These are phyloP conservation scores for Cyprinodon diabolis DNA, from an alignment of 2,797 vertebrate species.

Conservation along the genomic window DNA sequence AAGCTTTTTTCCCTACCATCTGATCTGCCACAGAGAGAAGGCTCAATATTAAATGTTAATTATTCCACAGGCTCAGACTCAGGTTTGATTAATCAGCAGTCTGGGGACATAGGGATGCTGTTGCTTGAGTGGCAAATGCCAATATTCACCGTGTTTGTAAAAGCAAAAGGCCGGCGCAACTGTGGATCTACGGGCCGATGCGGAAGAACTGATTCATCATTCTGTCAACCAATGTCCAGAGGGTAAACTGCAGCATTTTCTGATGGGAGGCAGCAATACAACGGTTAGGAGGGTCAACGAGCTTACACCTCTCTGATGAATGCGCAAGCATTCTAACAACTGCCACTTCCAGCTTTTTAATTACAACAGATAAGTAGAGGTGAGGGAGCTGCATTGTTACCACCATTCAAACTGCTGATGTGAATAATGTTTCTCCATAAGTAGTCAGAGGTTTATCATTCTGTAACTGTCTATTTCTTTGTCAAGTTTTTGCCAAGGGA, in stretches of 20 bases:
- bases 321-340: constrained; percentile 76
- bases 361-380: constrained; percentile 51
- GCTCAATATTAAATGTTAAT: constrained; percentile 87
- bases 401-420: constrained; percentile 25
- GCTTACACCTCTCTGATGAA: constrained; percentile 67
- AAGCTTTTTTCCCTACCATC: constrained; percentile 71
- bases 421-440: constrained; percentile 23
- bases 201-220: constrained; percentile 90
- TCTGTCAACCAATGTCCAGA: constrained; percentile 85
- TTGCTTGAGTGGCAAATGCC: constrained; percentile 92
- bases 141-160: constrained; percentile 82
- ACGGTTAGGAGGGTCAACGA: constrained; percentile 48
- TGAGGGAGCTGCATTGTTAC: constrained; percentile 21
- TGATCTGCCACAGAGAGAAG: constrained; percentile 76
- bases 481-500: no score
- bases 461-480: no score
- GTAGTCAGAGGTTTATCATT: constrained; percentile 26
- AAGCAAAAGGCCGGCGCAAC: constrained; percentile 66
- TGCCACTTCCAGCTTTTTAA: constrained; percentile 63
- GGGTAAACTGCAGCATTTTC: constrained; percentile 75
- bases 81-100: constrained; percentile 91
- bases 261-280: constrained; percentile 76
- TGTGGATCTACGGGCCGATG: constrained; percentile 91
- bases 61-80: constrained; percentile 81
- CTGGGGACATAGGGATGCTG: constrained; percentile 76